These are phyloP conservation scores for Climacteris rufus DNA, from an alignment of 2,113 vertebrate species.

Conservation along the genomic window DNA sequence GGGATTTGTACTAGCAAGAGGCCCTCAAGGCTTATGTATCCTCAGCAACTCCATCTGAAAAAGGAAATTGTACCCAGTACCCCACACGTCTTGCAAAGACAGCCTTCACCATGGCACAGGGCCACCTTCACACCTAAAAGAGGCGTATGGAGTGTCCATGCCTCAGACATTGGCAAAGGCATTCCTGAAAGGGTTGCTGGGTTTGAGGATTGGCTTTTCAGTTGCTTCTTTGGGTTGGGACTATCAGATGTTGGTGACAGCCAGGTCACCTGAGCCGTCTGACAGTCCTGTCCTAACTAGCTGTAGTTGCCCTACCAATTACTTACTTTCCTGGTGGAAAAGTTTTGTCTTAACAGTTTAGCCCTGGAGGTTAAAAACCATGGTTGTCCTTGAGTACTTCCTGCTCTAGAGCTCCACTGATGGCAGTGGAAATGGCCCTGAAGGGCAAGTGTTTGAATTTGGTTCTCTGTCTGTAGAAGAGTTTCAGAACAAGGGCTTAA, in stretches of 20 bases:
- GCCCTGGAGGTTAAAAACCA: neutral
- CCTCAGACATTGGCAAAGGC: neutral
- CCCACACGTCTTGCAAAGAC: neutral
- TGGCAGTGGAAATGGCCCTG: neutral
- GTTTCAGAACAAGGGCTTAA: neutral
- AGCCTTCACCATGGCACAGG: fast-evolving
- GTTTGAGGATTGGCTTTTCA: neutral
- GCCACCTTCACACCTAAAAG: neutral
- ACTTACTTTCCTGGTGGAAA: neutral
- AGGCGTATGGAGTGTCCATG: neutral
- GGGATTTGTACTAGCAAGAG: neutral
- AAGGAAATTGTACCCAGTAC: neutral
- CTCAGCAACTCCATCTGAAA: neutral
- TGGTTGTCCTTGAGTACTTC: neutral
- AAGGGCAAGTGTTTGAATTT: neutral
- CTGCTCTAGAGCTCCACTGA: neutral
- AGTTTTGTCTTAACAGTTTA: neutral
- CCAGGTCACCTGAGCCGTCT: neutral
- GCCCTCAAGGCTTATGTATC: neutral
- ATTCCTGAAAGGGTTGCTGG: neutral
- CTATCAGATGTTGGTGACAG: neutral
- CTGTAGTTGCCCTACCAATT: neutral
- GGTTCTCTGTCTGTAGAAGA: neutral
- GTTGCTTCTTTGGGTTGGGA: neutral
- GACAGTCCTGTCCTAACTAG: neutral